Conservation (phyloP, 2,113 vertebrate species). For the Strigops habroptila region DNA sequence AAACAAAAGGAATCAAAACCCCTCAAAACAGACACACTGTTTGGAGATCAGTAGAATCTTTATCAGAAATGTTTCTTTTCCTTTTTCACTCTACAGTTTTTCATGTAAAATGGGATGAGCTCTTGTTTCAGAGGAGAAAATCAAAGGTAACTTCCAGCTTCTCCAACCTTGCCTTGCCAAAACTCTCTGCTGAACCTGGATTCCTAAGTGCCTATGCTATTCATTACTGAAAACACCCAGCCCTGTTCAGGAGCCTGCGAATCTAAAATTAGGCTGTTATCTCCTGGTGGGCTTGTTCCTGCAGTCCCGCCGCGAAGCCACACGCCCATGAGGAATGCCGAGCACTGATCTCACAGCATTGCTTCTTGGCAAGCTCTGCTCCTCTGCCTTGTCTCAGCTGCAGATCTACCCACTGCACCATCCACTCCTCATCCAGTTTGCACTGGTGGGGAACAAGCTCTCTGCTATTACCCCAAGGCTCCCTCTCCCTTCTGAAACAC, state of each 20-base stretch:
- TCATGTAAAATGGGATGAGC: background rate
- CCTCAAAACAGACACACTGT: background rate
- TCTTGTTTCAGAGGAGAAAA: background rate
- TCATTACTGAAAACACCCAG: background rate
- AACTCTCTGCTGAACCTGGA: background rate
- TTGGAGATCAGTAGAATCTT: background rate
- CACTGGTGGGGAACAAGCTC: background rate
- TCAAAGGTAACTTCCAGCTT: background rate
- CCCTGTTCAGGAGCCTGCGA: background rate
- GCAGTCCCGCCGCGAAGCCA: background rate
- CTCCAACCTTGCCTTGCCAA: background rate
- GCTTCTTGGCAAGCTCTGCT: background rate
- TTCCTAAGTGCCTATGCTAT: background rate
- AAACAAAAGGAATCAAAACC: background rate
- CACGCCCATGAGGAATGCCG: background rate
- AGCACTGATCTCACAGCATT: background rate
- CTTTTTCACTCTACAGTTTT: background rate
- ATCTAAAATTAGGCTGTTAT: background rate
- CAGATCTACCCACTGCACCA: background rate
- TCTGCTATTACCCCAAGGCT: background rate
- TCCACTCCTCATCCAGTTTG: background rate
- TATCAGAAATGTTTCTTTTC: background rate
- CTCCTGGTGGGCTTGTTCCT: conserved; percentile 14
- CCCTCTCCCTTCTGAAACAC: background rate
- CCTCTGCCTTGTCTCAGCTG: background rate